Conservation (phyloP, 1,140 invertebrate genomes). For the Tetraneura akinire region DNA sequence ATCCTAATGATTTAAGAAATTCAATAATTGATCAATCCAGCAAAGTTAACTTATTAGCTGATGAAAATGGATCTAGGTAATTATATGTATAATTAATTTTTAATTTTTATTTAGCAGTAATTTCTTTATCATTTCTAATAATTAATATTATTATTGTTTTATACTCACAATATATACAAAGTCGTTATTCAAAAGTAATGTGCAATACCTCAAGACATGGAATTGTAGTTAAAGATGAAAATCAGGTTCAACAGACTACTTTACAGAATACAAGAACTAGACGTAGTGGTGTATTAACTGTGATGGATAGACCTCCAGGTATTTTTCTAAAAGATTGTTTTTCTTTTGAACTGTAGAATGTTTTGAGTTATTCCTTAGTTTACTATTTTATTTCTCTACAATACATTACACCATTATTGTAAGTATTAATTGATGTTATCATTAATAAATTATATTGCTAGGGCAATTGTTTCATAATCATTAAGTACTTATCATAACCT, state of each 20-base stretch:
- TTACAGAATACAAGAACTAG: constrained; percentile 67
- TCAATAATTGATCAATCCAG: constrained; percentile 44
- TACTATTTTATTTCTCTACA: not conserved
- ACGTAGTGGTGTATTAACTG: constrained; percentile 76
- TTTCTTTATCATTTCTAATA: too few relatives aligned
- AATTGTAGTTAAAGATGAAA: constrained; percentile 61
- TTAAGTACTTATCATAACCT: not conserved
- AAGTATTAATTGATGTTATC: not conserved
- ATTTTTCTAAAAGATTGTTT: constrained; percentile 53
- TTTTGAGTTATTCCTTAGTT: not conserved
- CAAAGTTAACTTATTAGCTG: constrained; percentile 34
- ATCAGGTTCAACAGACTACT: constrained; percentile 61
- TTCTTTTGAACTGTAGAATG: not conserved
- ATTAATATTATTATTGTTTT: too few relatives aligned
- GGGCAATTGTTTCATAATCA: not conserved
- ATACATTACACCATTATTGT: not conserved
- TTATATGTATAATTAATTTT: not conserved
- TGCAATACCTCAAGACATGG: constrained; percentile 34
- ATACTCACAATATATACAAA: not conserved
- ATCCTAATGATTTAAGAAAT: constrained; percentile 43
- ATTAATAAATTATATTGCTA: not conserved
- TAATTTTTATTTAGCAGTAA: not conserved
- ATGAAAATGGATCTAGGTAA: constrained; percentile 45
- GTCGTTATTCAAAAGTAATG: constrained; percentile 39
- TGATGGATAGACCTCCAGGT: constrained; percentile 86